Conservation (phyloP, 2,888 invertebrate species). For the Ophraella communa region DNA sequence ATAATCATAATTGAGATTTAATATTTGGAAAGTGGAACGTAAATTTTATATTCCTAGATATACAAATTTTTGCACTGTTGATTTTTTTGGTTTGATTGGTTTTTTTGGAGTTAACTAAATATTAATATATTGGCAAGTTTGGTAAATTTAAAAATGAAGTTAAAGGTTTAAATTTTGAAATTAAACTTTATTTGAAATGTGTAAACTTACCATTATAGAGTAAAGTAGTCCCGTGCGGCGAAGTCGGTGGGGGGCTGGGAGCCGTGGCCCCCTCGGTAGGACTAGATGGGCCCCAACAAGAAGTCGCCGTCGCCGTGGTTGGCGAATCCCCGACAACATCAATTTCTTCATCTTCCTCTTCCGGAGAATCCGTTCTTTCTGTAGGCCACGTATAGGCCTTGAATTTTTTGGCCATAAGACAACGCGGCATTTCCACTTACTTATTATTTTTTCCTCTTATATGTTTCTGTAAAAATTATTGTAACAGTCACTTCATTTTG, state of each 20-base stretch:
- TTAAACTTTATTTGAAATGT: not conserved
- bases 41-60: too few species aligned
- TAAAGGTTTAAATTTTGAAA: too few species aligned
- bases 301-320: conserved; percentile 43
- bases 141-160: too few species aligned
- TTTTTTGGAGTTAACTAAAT: too few species aligned
- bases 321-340: conserved; percentile 80
- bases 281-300: conserved; percentile 77
- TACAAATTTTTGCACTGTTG: too few species aligned
- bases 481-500: conserved; percentile 24
- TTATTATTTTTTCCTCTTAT: too few species aligned
- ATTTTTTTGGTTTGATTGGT: too few species aligned
- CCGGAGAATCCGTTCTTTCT: conserved; percentile 51
- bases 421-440: conserved; percentile 78
- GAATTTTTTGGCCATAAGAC: conserved; percentile 96
- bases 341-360: conserved; percentile 80
- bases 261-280: conserved; percentile 79
- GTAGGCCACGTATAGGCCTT: conserved; percentile 84
- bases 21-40: too few species aligned
- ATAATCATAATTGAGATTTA: too few species aligned
- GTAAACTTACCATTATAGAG: conserved; percentile 76
- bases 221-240: conserved; percentile 73
- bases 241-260: conserved; percentile 75
- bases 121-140: too few species aligned
- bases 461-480: not conserved